phyloP scores from a whole-genome alignment of 2,797 vertebrate genomes.

The Smutsia gigantea region DNA sequence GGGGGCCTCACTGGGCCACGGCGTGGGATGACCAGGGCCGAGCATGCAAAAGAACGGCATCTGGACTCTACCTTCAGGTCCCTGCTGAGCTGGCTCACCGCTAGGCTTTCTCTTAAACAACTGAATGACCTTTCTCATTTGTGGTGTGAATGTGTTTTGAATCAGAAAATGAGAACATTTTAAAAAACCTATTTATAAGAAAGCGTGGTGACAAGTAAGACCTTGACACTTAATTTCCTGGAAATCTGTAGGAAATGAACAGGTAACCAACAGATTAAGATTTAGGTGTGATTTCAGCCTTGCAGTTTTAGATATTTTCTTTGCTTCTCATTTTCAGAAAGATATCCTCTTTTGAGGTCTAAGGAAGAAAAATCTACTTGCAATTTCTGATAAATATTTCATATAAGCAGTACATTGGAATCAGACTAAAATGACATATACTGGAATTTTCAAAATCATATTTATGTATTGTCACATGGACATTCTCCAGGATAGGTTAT shows the following conservation, averaged over 20 bases:
- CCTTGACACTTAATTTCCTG: background rate
- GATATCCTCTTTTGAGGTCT: background rate
- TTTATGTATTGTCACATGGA: background rate
- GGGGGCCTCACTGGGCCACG: background rate
- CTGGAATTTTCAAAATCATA: background rate
- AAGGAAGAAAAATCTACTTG: slow-evolving; percentile 1
- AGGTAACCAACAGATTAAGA: background rate
- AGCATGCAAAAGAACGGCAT: background rate
- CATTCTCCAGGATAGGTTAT: background rate
- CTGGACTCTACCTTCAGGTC: background rate
- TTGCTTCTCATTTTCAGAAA: slow-evolving; percentile 16
- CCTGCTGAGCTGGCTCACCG: background rate
- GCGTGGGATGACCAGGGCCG: background rate
- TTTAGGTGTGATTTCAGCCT: background rate
- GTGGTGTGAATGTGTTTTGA: background rate
- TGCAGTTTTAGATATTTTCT: background rate
- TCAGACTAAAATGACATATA: slow-evolving; percentile 1
- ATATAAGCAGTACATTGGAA: background rate
- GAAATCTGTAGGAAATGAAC: background rate
- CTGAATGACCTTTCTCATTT: background rate
- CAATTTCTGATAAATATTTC: background rate
- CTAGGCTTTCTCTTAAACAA: background rate
- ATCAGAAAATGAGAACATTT: background rate
- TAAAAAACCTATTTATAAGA: background rate
- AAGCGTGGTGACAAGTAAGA: slow-evolving; percentile 5